These are phyloP conservation scores for Euthynnus affinis DNA, from an alignment of 2,797 vertebrate genomes.

Conservation along the genomic window DNA sequence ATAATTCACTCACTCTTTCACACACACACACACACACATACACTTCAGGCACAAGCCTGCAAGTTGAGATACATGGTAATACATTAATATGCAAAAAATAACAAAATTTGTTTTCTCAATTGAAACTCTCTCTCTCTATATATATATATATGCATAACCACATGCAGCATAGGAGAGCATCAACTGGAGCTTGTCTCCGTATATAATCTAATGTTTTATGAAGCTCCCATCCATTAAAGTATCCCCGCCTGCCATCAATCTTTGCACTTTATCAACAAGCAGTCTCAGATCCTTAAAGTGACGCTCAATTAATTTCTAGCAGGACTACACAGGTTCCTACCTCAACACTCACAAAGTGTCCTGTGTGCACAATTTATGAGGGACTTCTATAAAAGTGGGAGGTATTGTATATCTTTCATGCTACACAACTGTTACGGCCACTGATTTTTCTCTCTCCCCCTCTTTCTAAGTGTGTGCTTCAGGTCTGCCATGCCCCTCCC, in stretches of 20 bases:
- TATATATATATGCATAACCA: constrained; percentile 2
- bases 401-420: constrained; percentile 73
- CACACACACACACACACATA: not conserved
- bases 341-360: constrained; percentile 56
- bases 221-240: constrained; percentile 61
- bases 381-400: constrained; percentile 52
- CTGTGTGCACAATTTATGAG: constrained; percentile 68
- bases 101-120: not conserved
- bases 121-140: too few species aligned
- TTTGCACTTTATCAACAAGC: constrained; percentile 68
- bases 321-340: constrained; percentile 42
- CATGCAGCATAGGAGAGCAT: constrained; percentile 15
- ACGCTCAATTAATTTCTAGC: constrained; percentile 70
- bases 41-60: not conserved
- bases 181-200: constrained; percentile 45
- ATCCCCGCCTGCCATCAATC: constrained; percentile 66
- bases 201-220: constrained; percentile 60
- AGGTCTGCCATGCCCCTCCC: too few species aligned
- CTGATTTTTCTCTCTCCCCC: too few species aligned
- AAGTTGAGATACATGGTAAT: not conserved
- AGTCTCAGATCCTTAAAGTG: constrained; percentile 56
- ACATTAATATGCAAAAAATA: not conserved
- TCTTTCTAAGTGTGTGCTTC: too few species aligned
- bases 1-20: not conserved
- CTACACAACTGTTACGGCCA: too few species aligned